These are phyloP conservation scores for Onychostruthus taczanowskii DNA, from an alignment of 2,113 vertebrate species.

Conservation along the genomic window DNA sequence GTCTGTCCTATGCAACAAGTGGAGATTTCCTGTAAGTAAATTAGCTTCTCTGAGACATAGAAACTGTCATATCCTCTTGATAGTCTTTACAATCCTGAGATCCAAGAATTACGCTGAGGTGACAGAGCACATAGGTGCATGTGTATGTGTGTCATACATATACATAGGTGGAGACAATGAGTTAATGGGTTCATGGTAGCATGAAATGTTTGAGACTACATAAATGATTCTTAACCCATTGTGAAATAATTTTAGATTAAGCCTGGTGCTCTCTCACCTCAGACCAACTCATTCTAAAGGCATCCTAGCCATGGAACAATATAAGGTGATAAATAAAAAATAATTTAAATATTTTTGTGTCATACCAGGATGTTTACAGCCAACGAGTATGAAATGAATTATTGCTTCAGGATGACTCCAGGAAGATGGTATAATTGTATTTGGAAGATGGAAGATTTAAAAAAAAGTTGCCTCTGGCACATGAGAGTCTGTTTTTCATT, in stretches of 20 bases:
- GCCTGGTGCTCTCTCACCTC: neutral
- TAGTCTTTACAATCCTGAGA: neutral
- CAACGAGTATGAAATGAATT: neutral
- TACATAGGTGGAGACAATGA: neutral
- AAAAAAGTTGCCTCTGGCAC: neutral
- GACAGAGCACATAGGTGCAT: neutral
- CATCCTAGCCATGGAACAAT: neutral
- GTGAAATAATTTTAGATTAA: neutral
- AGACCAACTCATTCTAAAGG: neutral
- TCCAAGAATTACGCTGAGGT: neutral
- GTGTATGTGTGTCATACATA: neutral
- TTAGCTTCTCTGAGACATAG: neutral
- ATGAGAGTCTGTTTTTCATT: neutral
- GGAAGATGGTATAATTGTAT: neutral
- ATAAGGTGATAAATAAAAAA: conserved; percentile 20
- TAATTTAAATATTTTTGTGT: neutral
- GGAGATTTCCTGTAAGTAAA: neutral
- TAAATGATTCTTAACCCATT: neutral
- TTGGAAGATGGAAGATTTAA: neutral
- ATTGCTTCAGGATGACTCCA: conserved; percentile 27
- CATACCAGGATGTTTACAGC: conserved; percentile 46
- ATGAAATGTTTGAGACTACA: neutral
- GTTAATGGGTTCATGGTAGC: neutral
- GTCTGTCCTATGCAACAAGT: neutral
- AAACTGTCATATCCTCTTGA: neutral